phyloP scores from a whole-genome alignment of 2,113 vertebrate genomes.

The Butorides virescens region DNA sequence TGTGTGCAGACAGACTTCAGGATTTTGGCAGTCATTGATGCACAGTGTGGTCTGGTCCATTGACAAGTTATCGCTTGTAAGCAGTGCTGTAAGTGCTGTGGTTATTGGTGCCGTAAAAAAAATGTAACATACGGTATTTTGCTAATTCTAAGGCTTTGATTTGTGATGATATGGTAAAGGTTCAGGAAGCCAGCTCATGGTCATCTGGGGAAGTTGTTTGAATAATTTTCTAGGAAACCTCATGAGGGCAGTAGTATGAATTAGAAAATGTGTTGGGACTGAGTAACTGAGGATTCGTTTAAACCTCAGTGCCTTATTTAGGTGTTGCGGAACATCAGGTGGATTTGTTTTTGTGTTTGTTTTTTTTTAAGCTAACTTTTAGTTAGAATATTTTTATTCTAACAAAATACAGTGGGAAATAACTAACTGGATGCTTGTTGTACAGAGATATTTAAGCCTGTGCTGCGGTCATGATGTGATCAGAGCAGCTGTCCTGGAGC shows the following conservation, averaged over 20 bases:
- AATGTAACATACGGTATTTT: background rate
- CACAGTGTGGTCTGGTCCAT: fast-evolving
- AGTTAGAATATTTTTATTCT: background rate
- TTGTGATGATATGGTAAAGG: background rate
- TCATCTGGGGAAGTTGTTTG: constrained; percentile 4
- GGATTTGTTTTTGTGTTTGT: too few species aligned
- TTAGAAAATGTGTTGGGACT: background rate
- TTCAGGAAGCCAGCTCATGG: background rate
- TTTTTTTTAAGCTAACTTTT: background rate
- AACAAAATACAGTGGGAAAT: background rate
- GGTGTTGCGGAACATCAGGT: background rate
- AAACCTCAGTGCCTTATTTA: background rate
- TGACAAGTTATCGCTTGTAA: fast-evolving
- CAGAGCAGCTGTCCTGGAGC: background rate
- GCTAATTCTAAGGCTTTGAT: background rate
- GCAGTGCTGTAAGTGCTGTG: background rate
- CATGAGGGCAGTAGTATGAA: constrained; percentile 41
- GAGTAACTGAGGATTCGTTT: background rate
- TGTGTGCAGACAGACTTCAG: background rate
- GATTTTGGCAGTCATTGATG: fast-evolving
- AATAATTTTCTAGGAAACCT: constrained; percentile 52
- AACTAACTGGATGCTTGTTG: background rate
- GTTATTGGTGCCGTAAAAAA: background rate
- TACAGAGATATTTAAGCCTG: background rate
- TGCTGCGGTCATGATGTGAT: background rate